Base-by-base conservation (phyloP, 2,888 invertebrate genomes). In the Mayetiola destructor region DNA sequence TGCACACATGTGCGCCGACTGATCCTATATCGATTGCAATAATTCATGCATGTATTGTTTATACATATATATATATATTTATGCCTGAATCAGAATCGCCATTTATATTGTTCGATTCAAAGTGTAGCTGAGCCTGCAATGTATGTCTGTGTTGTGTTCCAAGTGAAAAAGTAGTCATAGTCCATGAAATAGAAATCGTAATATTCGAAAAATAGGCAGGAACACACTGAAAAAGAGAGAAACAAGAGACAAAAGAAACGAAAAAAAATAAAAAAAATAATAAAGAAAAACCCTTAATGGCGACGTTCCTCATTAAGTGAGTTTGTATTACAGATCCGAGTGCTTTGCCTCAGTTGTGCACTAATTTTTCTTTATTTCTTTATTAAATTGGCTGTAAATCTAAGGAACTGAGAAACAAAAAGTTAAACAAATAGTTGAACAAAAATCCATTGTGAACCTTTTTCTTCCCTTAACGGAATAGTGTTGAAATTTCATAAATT, bases 261-360 rank as follows among this genome's bases (percentile, higher is more conserved):
- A 27, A 48, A n/a, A 48, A 48, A 14, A 12, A 14, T 5, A 36
- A 12, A 36, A 8, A 36, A 36, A 16, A 48, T 27, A 27, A 48
- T 27, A 6, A 27, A 48, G 48, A 48, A 48, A 48, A 48, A 48
- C 48, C 48, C 48, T 48, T 48, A 48, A 48, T 48, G 48, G 48
- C 48, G 48, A 48, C 48, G 48, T 48, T 48, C 27, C 48, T 48
- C 48, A 48, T 48, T 27, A 48, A 48, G 27, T 48, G 27, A 48
- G 48, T 48, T 27, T 48, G 23, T 48, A 27, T 48, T 27, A 23
- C 14, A n/a, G 27, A 48, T n/a, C n/a, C 27, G 48, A 48, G 48
- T 48, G 48, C 48, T 48, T 27, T 23, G 23, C 27, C 48, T 48
- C n/a, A 27, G 21, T 39, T 21, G 48, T 48, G 27, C 48, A 27